Percentiles rank a stretch among this genome's conserved stretches.
Evolutionary conservation across 2,888 invertebrate species (phyloP).

Genomic region (Pammene aurita): DNA sequence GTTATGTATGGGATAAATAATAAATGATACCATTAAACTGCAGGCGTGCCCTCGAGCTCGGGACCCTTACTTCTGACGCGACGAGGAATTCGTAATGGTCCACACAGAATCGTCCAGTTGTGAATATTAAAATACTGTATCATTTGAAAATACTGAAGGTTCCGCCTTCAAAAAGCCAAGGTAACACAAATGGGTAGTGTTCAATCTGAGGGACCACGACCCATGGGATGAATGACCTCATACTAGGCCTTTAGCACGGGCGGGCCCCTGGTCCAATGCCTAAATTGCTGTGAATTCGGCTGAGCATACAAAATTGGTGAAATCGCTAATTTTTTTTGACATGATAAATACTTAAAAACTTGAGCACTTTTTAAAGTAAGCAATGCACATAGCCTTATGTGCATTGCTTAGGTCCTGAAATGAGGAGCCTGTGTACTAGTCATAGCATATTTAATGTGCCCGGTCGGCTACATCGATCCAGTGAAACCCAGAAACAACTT

Average conservation of each 20-base stretch:
- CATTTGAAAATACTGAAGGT: background rate
- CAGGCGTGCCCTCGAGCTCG: slow-evolving; percentile 6
- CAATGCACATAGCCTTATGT: too few species aligned
- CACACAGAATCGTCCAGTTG: background rate
- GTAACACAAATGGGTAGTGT: background rate
- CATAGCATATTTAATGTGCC: slow-evolving; percentile 10
- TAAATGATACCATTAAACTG: slow-evolving; percentile 24
- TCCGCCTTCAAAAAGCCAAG: background rate
- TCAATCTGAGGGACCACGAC: background rate
- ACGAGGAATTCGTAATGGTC: slow-evolving; percentile 14
- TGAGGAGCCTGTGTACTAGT: background rate
- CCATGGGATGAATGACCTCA: background rate
- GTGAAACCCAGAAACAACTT: background rate
- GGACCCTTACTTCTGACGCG: slow-evolving; percentile 9
- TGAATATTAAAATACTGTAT: too few species aligned
- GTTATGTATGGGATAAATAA: slow-evolving; percentile 14
- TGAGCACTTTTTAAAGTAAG: too few species aligned
- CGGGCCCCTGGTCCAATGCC: too few species aligned
- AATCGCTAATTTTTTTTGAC: too few species aligned
- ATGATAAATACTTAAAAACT: too few species aligned
- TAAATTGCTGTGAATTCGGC: too few species aligned
- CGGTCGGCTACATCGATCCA: slow-evolving; percentile 8
- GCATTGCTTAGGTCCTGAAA: background rate
- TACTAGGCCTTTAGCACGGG: background rate
- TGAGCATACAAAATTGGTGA: too few species aligned